Percentiles rank a stretch among this genome's conserved stretches.
These are phyloP conservation scores for Nerophis ophidion DNA, from an alignment of 2,113 vertebrate genomes.

Conservation along the genomic window DNA sequence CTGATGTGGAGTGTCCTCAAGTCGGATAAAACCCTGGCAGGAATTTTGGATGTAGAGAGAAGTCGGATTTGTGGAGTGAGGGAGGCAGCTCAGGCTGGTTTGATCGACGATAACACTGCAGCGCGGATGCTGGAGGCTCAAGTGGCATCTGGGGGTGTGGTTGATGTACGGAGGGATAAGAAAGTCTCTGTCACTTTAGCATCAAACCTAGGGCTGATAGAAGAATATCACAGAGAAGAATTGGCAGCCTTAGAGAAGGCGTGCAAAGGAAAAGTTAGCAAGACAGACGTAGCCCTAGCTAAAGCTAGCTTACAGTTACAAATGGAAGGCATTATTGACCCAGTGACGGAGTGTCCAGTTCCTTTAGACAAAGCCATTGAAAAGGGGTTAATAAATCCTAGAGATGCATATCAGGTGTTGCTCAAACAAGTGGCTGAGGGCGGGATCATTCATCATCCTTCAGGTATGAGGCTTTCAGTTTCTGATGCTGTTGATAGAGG, in stretches of 20 bases:
- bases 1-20: conserved; percentile 80
- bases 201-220: conserved; percentile 82
- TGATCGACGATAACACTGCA: conserved; percentile 80
- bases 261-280: conserved; percentile 75
- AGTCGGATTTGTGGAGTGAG: conserved; percentile 71
- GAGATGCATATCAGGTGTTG: conserved; percentile 72
- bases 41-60: conserved; percentile 79
- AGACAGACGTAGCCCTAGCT: conserved; percentile 63
- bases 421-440: conserved; percentile 83
- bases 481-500: conserved; percentile 73
- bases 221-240: conserved; percentile 66
- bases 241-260: conserved; percentile 85
- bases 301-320: conserved; percentile 82
- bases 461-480: conserved; percentile 83
- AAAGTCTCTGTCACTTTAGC: conserved; percentile 89
- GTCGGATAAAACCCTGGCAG: conserved; percentile 83
- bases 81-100: conserved; percentile 78
- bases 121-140: conserved; percentile 84
- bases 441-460: conserved; percentile 84
- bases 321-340: conserved; percentile 82
- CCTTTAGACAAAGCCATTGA: conserved; percentile 73
- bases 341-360: conserved; percentile 71
- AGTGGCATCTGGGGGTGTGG: conserved; percentile 87
- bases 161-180: conserved; percentile 82
- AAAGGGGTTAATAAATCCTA: conserved; percentile 71